Percentiles rank a stretch among this genome's conserved stretches.
Conservation (phyloP, 1,140 invertebrate species). For the Lanistes nyassanus region DNA sequence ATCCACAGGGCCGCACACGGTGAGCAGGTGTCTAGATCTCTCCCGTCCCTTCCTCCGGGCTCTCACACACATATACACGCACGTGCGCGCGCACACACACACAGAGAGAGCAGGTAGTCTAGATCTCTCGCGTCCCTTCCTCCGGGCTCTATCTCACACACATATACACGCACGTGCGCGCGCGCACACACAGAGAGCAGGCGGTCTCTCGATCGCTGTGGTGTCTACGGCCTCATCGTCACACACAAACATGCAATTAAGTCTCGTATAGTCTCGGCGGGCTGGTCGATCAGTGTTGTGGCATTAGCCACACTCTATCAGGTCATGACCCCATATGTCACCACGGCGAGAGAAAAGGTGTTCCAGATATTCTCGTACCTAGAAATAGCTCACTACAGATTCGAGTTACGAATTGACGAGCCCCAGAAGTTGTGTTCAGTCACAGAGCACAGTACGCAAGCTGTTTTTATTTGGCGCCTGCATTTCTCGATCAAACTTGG, state of each 20-base stretch:
- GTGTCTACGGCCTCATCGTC: neutral
- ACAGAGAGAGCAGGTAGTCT: neutral
- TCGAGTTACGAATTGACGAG: no score
- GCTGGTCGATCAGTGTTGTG: no score
- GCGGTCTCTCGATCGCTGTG: neutral
- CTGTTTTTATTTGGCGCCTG: no score
- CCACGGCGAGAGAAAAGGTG: no score
- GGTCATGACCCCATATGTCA: no score
- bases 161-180: slow-evolving; percentile 2
- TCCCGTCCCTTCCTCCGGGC: neutral
- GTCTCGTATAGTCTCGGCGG: no score
- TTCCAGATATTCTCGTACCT: no score
- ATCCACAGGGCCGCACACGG: neutral
- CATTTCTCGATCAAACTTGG: no score
- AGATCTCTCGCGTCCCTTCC: neutral
- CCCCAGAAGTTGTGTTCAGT: no score
- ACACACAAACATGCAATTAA: neutral
- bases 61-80: slow-evolving; percentile 6
- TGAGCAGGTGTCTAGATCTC: neutral
- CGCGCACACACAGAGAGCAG: slow-evolving; percentile 5
- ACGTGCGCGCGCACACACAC: slow-evolving; percentile 7
- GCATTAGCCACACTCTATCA: no score
- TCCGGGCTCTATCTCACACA: neutral
- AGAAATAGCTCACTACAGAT: no score
- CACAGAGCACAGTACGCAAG: no score